These are phyloP conservation scores for Apomyelois bistriatella DNA, from an alignment of 2,888 invertebrate genomes.

Conservation along the genomic window DNA sequence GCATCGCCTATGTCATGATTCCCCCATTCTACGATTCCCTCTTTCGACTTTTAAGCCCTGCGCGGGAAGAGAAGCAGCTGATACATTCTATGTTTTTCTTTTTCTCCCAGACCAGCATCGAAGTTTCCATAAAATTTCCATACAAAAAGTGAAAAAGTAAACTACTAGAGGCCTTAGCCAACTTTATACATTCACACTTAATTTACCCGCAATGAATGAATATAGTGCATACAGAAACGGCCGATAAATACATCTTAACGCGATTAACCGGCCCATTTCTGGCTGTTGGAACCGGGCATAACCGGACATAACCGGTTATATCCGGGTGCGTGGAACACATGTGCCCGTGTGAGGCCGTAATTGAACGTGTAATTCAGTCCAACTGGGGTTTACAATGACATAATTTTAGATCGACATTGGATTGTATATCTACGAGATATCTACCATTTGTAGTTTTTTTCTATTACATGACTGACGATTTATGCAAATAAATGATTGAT, in stretches of 20 bases:
- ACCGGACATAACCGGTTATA: conserved; percentile 30
- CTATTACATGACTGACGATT: too few relatives aligned
- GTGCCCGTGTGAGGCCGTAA: conserved; percentile 3
- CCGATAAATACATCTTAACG: conserved; percentile 17
- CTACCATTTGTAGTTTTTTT: neutral
- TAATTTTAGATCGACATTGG: neutral
- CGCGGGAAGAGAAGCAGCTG: too few relatives aligned
- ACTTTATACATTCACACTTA: too few relatives aligned
- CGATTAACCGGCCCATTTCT: conserved; percentile 18
- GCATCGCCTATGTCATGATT: too few relatives aligned
- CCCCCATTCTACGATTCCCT: too few relatives aligned
- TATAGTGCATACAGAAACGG: conserved; percentile 2
- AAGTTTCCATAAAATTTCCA: too few relatives aligned
- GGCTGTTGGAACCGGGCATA: conserved; percentile 15
- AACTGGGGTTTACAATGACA: conserved; percentile 8
- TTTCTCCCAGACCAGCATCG: too few relatives aligned
- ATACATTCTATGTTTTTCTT: too few relatives aligned
- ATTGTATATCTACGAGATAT: neutral
- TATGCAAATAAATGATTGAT: too few relatives aligned
- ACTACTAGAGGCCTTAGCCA: too few relatives aligned
- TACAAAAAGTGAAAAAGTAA: too few relatives aligned
- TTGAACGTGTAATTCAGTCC: conserved; percentile 13
- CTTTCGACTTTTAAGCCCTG: too few relatives aligned
- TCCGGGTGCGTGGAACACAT: conserved; percentile 12
- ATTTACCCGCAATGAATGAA: neutral